These are phyloP conservation scores for Hirtodrosophila histrioides DNA, from an alignment of 2,888 invertebrate species.

Conservation along the genomic window DNA sequence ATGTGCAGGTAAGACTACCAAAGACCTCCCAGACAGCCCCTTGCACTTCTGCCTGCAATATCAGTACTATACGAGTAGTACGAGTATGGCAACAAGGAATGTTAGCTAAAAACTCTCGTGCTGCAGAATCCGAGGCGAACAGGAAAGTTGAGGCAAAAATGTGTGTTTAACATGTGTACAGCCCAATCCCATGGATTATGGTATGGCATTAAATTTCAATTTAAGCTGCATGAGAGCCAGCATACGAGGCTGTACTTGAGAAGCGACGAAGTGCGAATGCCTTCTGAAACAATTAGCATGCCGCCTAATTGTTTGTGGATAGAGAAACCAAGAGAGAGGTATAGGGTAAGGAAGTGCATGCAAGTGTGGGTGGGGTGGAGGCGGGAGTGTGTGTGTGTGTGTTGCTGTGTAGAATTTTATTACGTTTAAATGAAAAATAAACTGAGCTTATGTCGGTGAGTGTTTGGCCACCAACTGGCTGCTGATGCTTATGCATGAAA, in stretches of 20 bases:
- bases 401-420: constrained; percentile 55
- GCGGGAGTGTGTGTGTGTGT: too few species aligned
- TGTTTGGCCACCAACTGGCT: constrained; percentile 9
- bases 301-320: constrained; percentile 65
- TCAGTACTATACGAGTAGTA: too few species aligned
- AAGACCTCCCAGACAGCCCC: neutral
- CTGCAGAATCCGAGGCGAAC: constrained; percentile 19
- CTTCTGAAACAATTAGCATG: constrained; percentile 77
- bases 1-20: constrained; percentile 43
- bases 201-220: constrained; percentile 79
- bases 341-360: constrained; percentile 8
- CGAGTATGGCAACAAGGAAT: constrained; percentile 55
- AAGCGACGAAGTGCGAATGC: constrained; percentile 77
- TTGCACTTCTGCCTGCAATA: constrained; percentile 31
- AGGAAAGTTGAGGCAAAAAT: constrained; percentile 57
- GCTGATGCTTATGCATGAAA: constrained; percentile 11
- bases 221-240: constrained; percentile 65
- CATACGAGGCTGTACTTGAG: constrained; percentile 41
- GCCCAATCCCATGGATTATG: constrained; percentile 71
- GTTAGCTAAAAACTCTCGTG: constrained; percentile 50
- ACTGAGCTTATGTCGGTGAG: constrained; percentile 47
- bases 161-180: constrained; percentile 76
- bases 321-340: constrained; percentile 11
- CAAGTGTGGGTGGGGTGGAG: neutral
- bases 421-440: constrained; percentile 73